phyloP scores from a whole-genome alignment of 2,888 invertebrate genomes.

The Mesorhabditis spiculigera region DNA sequence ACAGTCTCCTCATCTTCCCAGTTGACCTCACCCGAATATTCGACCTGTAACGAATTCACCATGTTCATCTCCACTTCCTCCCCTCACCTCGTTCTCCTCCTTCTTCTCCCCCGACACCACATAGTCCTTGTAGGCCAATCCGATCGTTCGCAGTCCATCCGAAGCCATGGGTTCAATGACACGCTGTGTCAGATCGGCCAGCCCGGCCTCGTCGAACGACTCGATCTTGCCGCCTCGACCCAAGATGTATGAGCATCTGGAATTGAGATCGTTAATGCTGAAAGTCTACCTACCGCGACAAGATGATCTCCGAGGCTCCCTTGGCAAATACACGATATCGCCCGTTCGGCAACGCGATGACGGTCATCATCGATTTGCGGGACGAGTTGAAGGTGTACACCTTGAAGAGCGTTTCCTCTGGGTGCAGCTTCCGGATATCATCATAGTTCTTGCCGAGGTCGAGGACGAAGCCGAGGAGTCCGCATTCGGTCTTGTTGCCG shows the following conservation, averaged over 20 bases:
- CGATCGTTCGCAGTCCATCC: constrained; percentile 63
- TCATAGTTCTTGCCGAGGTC: constrained; percentile 62
- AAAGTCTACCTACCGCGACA: constrained; percentile 58
- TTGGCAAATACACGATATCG: constrained; percentile 62
- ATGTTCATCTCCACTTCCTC: constrained; percentile 7
- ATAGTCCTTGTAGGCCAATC: constrained; percentile 61
- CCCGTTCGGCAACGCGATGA: constrained; percentile 54
- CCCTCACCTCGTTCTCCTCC: constrained; percentile 36
- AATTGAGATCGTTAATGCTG: constrained; percentile 7
- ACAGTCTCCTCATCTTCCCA: constrained; percentile 63
- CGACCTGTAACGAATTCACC: constrained; percentile 15
- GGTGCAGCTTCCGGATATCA: constrained; percentile 59
- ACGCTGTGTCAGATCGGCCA: constrained; percentile 29
- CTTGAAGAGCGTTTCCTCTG: constrained; percentile 60
- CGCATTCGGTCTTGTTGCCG: constrained; percentile 66
- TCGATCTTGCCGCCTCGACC: constrained; percentile 83
- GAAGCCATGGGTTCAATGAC: constrained; percentile 64
- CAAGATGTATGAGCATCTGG: constrained; percentile 88
- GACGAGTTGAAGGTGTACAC: constrained; percentile 65
- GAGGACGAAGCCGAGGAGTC: constrained; percentile 62
- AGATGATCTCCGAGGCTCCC: constrained; percentile 64
- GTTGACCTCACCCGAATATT: constrained; percentile 49
- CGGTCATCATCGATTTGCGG: constrained; percentile 64
- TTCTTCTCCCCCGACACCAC: constrained; percentile 32
- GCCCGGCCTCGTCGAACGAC: constrained; percentile 43